phyloP scores from a whole-genome alignment of 2,888 invertebrate species.

The Epistrophella euchroma region DNA sequence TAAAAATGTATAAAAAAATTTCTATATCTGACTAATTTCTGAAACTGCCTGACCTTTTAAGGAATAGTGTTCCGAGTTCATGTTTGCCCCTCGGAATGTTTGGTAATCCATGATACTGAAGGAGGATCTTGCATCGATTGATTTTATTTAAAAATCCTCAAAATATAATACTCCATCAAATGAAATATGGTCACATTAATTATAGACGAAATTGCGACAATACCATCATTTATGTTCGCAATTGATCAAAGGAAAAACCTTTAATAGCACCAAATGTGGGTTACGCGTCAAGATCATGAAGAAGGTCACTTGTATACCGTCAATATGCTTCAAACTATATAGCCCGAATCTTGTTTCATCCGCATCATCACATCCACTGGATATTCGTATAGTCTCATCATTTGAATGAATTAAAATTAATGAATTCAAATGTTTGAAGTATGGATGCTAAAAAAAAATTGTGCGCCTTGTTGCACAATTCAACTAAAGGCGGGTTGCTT shows the following conservation, averaged over 20 bases:
- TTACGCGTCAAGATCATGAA: conserved; percentile 45
- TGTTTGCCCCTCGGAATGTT: no score
- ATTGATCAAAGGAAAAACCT: conserved; percentile 57
- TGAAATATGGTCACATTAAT: neutral
- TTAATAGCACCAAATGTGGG: conserved; percentile 58
- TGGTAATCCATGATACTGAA: no score
- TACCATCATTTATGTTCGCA: conserved; percentile 42
- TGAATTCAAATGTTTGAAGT: conserved; percentile 56
- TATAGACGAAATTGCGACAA: conserved; percentile 12
- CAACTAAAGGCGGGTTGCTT: conserved; percentile 34
- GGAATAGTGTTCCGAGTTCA: no score
- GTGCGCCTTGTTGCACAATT: conserved; percentile 64
- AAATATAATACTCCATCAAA: no score
- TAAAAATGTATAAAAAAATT: no score
- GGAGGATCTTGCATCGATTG: no score
- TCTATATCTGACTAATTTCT: no score
- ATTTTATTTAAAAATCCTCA: no score
- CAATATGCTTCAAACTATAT: neutral
- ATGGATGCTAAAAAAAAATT: conserved; percentile 46
- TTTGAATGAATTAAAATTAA: conserved; percentile 76
- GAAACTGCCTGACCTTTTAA: no score
- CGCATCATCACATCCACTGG: conserved; percentile 41
- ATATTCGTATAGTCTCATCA: conserved; percentile 13
- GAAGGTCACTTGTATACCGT: conserved; percentile 53
- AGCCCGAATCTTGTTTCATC: conserved; percentile 26